These are phyloP conservation scores for Platypus cylindrus DNA, from an alignment of 2,888 invertebrate genomes.

Conservation along the genomic window DNA sequence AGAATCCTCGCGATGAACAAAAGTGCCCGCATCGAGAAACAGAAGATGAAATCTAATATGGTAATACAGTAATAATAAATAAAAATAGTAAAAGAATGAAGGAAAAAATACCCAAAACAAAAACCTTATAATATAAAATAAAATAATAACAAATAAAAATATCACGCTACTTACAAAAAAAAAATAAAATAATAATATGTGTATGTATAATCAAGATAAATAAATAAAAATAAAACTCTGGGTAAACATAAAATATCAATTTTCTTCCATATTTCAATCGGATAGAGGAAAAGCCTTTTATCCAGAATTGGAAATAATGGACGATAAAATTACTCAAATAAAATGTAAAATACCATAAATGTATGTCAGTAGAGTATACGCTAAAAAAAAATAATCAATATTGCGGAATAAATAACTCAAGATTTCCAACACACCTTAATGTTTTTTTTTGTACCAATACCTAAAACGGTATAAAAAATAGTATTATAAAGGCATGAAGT, in stretches of 20 bases:
- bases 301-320: background rate
- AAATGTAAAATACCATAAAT: too few relatives aligned
- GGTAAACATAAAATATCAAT: too few relatives aligned
- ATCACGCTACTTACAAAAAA: constrained; percentile 10
- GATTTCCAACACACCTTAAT: constrained; percentile 6
- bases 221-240: constrained; percentile 10
- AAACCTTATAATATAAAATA: constrained; percentile 2
- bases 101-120: constrained; percentile 6
- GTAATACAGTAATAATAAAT: too few relatives aligned
- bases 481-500: too few relatives aligned
- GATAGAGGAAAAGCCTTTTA: background rate
- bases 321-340: background rate
- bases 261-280: too few relatives aligned
- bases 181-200: constrained; percentile 6
- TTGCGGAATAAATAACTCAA: background rate
- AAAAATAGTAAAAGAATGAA: constrained; percentile 9
- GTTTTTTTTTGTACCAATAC: constrained; percentile 17
- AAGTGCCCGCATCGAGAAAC: too few relatives aligned
- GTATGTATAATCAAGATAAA: constrained; percentile 2
- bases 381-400: constrained; percentile 3
- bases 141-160: constrained; percentile 8
- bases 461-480: constrained; percentile 21
- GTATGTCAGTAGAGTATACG: too few relatives aligned
- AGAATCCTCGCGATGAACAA: too few relatives aligned
- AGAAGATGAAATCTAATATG: too few relatives aligned